phyloP scores from a whole-genome alignment of 2,888 invertebrate species.

The Tenthredo mesomela region DNA sequence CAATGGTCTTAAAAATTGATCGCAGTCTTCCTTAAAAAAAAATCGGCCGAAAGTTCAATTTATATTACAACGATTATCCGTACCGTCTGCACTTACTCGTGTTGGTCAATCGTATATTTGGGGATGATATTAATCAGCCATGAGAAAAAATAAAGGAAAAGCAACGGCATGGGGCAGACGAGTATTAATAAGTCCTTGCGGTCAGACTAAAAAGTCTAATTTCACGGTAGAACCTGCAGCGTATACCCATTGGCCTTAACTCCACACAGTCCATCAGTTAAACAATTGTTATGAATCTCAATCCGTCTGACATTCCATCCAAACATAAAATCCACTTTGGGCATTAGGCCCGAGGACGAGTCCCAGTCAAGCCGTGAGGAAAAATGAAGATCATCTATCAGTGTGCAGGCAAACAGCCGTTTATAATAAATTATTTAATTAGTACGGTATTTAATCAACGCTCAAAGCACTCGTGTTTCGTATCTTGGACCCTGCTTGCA shows the following conservation, averaged over 20 bases:
- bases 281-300: conserved; percentile 54
- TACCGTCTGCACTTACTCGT: not conserved
- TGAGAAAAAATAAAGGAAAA: conserved; percentile 28
- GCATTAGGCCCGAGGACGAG: conserved; percentile 57
- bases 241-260: conserved; percentile 28
- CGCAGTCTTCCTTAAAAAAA: not conserved
- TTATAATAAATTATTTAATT: conserved; percentile 72
- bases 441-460: conserved; percentile 71
- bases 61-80: not conserved
- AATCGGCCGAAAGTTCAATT: not conserved
- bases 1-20: not conserved
- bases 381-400: conserved; percentile 64
- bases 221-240: conserved; percentile 48
- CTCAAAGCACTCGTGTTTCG: conserved; percentile 53
- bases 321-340: conserved; percentile 59
- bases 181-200: conserved; percentile 40
- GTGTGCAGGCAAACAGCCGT: conserved; percentile 58
- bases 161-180: not conserved
- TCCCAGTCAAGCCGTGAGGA: conserved; percentile 52
- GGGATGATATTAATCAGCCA: conserved; percentile 15
- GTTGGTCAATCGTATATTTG: not conserved
- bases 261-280: conserved; percentile 44
- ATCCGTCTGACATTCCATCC: conserved; percentile 55
- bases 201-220: conserved; percentile 47
- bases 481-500: conserved; percentile 26